Conservation (phyloP, 2,888 invertebrate species). For the Pyralis farinalis region DNA sequence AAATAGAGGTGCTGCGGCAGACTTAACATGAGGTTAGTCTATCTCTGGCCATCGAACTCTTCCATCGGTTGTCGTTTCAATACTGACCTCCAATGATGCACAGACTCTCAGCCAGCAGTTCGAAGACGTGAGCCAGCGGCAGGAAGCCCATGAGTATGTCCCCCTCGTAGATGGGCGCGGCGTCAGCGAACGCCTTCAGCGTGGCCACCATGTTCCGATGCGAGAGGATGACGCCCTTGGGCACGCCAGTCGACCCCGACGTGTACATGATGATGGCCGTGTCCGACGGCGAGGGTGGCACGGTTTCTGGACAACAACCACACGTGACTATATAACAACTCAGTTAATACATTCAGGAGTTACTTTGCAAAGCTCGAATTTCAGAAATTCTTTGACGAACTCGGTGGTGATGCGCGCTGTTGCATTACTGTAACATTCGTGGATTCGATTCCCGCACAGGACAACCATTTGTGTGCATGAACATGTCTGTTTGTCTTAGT, state of each 20-base stretch:
- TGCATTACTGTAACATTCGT: too few relatives aligned
- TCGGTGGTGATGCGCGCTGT: too few relatives aligned
- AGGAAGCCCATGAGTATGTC: constrained; percentile 97
- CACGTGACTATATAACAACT: too few relatives aligned
- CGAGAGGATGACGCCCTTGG: constrained; percentile 93
- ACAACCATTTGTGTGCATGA: too few relatives aligned
- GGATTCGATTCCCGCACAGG: too few relatives aligned
- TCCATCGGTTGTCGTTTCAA: not conserved
- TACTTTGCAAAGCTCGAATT: too few relatives aligned
- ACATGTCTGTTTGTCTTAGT: too few relatives aligned
- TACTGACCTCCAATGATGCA: constrained; percentile 90
- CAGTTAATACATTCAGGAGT: too few relatives aligned
- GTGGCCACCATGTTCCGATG: constrained; percentile 92
- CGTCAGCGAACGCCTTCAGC: constrained; percentile 90
- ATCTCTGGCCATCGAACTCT: too few relatives aligned
- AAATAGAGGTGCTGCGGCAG: too few relatives aligned
- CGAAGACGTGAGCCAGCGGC: constrained; percentile 98
- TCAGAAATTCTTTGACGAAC: too few relatives aligned
- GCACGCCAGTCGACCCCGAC: constrained; percentile 97
- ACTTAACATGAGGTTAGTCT: too few relatives aligned
- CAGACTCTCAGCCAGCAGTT: constrained; percentile 94
- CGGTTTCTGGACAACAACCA: constrained; percentile 80
- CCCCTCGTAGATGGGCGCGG: constrained; percentile 84
- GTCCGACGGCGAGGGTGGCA: constrained; percentile 86
- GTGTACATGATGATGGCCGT: constrained; percentile 99